Base-by-base conservation (phyloP, 2,888 invertebrate species). In the Sisyra nigra region DNA sequence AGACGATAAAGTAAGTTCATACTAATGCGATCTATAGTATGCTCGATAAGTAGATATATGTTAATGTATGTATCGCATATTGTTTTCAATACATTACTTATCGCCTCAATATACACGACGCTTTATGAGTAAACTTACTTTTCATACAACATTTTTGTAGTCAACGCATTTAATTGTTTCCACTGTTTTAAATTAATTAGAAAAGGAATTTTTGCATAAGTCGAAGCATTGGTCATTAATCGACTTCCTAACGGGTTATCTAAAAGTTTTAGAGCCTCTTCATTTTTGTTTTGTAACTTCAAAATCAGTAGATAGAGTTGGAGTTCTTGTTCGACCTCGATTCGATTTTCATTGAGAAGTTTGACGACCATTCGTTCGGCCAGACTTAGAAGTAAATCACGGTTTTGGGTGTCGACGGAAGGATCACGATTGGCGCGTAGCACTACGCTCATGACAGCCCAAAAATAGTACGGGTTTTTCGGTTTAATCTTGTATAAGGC, bases 401-500 rank as follows among this genome's bases (percentile, higher is more conserved):
- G 66, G 56, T 78, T 79, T 2, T 69, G 66, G 6, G 61, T 59
- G 51, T 75, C 71, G 5, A 65, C 65, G 9, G 60, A 56, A 2
- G 59, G 63, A 2, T 68, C 68, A 11, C 66, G 60, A 8, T 65
- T 62, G 53, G 87, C 89, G 74, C 96, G 96, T 68, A 96, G 75
- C 15, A 96, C 81, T 51, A 92, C 78, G 59, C 94, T 94, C 87
- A 96, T 94, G 8, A 97, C 84, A 14, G 89, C 87, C 98, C 97
- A 98, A 61, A 92, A 94, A 60, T 93, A 94, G 60, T 97, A 97
- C 0, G 93, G 93, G 60, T 89, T 91, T 61, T 94, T 94, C 2
- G 88, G 84, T 54, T 82, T 82, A 44, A 87, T 68, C 67, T 92
- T 94, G 65, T 89, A 96, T 30, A 98, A 67, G 9, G 79, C 74